Percentiles rank a stretch among this genome's conserved stretches.
Conservation (phyloP, 1,140 invertebrate genomes). For the Pachyrhynchus sulphureomaculatus region DNA sequence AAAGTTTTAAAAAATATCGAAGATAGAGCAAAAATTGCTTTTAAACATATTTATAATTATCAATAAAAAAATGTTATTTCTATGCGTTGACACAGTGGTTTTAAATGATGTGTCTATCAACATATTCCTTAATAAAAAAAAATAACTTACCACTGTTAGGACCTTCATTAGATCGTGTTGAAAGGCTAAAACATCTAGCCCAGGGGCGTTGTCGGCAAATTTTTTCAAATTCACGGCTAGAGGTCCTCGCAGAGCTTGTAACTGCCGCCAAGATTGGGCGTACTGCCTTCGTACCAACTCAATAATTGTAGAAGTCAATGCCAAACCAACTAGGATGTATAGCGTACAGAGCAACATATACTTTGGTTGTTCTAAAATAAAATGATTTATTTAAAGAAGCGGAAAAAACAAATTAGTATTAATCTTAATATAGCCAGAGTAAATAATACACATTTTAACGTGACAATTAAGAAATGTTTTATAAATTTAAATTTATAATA, state of each 20-base stretch:
- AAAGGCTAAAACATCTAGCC: constrained; percentile 67
- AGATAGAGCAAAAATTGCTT: no score
- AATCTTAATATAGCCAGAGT: no score
- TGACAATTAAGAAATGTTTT: no score
- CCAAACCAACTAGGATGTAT: constrained; percentile 91
- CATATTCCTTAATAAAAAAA: no score
- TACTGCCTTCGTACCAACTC: constrained; percentile 84
- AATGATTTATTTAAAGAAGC: background rate
- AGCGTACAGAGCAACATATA: constrained; percentile 89
- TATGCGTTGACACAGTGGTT: no score
- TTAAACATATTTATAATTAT: no score
- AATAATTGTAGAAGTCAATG: constrained; percentile 92
- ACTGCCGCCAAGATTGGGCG: constrained; percentile 78
- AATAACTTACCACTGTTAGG: constrained; percentile 63
- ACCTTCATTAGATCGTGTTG: constrained; percentile 67
- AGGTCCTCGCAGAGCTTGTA: constrained; percentile 76
- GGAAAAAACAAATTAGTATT: no score
- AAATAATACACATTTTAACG: no score
- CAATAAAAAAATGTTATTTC: no score
- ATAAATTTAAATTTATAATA: no score
- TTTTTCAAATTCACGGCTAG: constrained; percentile 74
- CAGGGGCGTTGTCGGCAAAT: constrained; percentile 71
- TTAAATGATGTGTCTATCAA: no score
- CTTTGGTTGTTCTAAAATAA: constrained; percentile 70
- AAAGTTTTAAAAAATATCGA: no score